Percentiles rank a stretch among this genome's conserved stretches.
Evolutionary conservation across 1,140 invertebrate species (phyloP).

Genomic region (Drosophila littoralis): DNA sequence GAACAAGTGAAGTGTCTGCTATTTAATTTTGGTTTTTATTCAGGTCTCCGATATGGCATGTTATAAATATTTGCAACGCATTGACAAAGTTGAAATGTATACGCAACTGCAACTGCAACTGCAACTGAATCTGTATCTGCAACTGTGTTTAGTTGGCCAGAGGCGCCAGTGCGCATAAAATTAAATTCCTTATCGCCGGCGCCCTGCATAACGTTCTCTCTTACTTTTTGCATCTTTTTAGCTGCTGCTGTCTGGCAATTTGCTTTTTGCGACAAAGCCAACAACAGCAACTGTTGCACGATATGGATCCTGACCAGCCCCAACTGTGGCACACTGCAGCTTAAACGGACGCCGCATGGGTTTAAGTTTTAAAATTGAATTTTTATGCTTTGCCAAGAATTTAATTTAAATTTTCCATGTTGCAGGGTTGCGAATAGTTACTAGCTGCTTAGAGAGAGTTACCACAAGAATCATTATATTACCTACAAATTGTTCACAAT

Average conservation of each 20-base stretch:
- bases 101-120: constrained; percentile 15
- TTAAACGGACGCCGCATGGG: constrained; percentile 11
- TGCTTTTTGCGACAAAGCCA: constrained; percentile 14
- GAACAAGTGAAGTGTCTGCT: constrained; percentile 16
- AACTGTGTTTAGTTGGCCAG: constrained; percentile 21
- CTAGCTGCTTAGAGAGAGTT: background rate
- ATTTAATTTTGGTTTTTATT: constrained; percentile 39
- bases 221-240: constrained; percentile 2
- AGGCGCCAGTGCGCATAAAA: constrained; percentile 57
- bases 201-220: constrained; percentile 21
- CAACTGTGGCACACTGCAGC: constrained; percentile 17
- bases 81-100: constrained; percentile 32
- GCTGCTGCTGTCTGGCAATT: constrained; percentile 25
- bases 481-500: background rate
- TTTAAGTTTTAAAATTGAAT: constrained; percentile 31
- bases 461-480: background rate
- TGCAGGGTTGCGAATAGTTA: constrained; percentile 1
- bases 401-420: constrained; percentile 24
- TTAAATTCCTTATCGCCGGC: constrained; percentile 51
- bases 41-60: constrained; percentile 39
- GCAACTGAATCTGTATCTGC: background rate
- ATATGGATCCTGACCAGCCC: constrained; percentile 29
- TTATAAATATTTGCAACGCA: constrained; percentile 47
- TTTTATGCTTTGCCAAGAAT: constrained; percentile 19
- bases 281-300: constrained; percentile 34